Evolutionary conservation across 2,888 invertebrate species (phyloP).

Genomic region (Drosophila nigricruria): DNA sequence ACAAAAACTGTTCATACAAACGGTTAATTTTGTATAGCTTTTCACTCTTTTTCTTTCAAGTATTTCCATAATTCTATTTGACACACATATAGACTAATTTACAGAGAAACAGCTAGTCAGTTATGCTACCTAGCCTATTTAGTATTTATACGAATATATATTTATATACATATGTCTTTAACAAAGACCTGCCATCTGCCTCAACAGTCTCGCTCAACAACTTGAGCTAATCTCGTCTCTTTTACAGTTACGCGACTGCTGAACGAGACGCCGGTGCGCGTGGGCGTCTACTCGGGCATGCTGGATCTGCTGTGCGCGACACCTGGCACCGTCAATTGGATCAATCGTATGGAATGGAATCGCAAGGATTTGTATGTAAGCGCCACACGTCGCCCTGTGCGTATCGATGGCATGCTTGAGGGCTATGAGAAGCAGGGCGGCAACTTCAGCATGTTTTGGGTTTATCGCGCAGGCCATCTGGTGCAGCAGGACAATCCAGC

Average conservation of each 20-base stretch:
- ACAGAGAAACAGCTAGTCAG: too few species aligned
- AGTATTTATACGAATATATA: too few species aligned
- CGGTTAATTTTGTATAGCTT: too few species aligned
- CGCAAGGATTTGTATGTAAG: constrained; percentile 87
- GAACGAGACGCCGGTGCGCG: constrained; percentile 88
- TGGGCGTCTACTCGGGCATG: constrained; percentile 92
- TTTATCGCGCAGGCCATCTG: constrained; percentile 84
- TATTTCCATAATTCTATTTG: too few species aligned
- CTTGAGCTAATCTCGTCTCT: background rate
- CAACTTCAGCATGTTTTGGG: constrained; percentile 83
- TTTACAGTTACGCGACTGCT: constrained; percentile 89
- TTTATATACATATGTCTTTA: too few species aligned
- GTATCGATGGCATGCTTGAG: constrained; percentile 88
- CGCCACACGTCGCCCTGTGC: constrained; percentile 87
- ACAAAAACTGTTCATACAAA: too few species aligned
- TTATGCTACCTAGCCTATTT: too few species aligned
- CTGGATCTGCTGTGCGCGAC: constrained; percentile 94
- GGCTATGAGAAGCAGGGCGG: constrained; percentile 90
- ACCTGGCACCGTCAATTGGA: constrained; percentile 91
- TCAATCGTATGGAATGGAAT: constrained; percentile 90
- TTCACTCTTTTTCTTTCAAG: too few species aligned
- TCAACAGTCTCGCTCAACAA: background rate
- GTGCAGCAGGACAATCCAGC: constrained; percentile 90
- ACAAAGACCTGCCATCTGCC: too few species aligned
- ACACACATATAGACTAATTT: too few species aligned